These are phyloP conservation scores for Pelvicachromis taeniatus DNA, from an alignment of 2,113 vertebrate species.

Conservation along the genomic window DNA sequence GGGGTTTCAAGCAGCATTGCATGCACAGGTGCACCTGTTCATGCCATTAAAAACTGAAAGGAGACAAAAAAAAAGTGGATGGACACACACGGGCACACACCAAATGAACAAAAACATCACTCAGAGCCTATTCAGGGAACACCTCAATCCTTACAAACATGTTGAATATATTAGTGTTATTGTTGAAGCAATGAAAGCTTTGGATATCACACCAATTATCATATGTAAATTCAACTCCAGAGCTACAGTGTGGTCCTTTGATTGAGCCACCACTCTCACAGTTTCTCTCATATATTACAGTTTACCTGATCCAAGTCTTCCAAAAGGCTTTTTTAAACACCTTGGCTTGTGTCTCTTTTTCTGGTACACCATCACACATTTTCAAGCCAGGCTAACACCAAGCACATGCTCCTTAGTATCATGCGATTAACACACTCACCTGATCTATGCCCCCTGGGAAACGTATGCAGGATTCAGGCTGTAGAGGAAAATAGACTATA, in stretches of 20 bases:
- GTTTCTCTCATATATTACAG: not conserved
- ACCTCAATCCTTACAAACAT: slow-evolving; percentile 19
- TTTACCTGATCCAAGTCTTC: slow-evolving; percentile 30
- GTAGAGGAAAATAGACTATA: slow-evolving; percentile 48
- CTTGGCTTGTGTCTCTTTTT: not conserved
- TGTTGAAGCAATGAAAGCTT: slow-evolving; percentile 44
- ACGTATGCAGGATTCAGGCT: slow-evolving; percentile 36
- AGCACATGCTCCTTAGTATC: slow-evolving; percentile 41
- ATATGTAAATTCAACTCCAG: slow-evolving; percentile 60
- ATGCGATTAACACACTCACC: slow-evolving; percentile 60
- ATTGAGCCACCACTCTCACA: slow-evolving; percentile 34
- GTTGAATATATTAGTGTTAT: slow-evolving; percentile 36
- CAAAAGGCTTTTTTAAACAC: slow-evolving; percentile 20
- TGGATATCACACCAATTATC: slow-evolving; percentile 59
- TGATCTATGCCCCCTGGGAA: slow-evolving; percentile 52
- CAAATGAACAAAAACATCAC: slow-evolving; percentile 30
- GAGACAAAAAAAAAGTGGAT: slow-evolving; percentile 12
- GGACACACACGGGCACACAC: slow-evolving; percentile 1
- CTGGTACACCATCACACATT: slow-evolving; percentile 20
- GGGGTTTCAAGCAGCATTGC: slow-evolving; percentile 23
- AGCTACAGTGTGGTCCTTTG: slow-evolving; percentile 31
- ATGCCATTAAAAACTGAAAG: slow-evolving; percentile 44
- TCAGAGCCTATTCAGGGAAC: slow-evolving; percentile 7
- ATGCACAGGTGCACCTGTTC: slow-evolving; percentile 43
- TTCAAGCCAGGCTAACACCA: slow-evolving; percentile 41